Percentiles rank a stretch among this genome's conserved stretches.
Evolutionary conservation across 2,888 invertebrate species (phyloP).

Genomic region (Dusona sp.): DNA sequence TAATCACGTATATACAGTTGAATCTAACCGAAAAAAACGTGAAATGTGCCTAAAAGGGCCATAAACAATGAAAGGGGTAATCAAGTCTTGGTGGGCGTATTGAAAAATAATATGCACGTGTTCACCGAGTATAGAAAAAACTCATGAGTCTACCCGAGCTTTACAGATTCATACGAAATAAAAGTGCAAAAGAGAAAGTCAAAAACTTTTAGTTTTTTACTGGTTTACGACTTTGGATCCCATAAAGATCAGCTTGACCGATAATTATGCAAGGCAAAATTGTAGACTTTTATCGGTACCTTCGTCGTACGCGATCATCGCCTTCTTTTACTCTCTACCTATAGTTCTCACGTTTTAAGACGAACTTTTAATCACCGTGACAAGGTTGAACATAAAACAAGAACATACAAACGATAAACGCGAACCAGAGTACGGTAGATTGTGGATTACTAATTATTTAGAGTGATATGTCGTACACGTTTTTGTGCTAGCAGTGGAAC

Average conservation of each 20-base stretch:
- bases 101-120: slow-evolving; percentile 33
- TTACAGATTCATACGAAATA: slow-evolving; percentile 45
- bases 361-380: slow-evolving; percentile 71
- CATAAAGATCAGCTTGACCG: slow-evolving; percentile 78
- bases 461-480: slow-evolving; percentile 37
- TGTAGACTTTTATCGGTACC: slow-evolving; percentile 74
- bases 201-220: slow-evolving; percentile 72
- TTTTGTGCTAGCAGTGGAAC: slow-evolving; percentile 19
- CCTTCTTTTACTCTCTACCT: slow-evolving; percentile 65
- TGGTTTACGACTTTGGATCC: slow-evolving; percentile 75
- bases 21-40: slow-evolving; percentile 64
- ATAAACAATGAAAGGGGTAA: slow-evolving; percentile 43
- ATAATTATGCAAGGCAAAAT: slow-evolving; percentile 78
- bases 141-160: slow-evolving; percentile 48
- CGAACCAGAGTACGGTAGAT: slow-evolving; percentile 21
- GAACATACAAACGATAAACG: slow-evolving; percentile 33
- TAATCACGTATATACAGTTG: slow-evolving; percentile 69
- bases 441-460: slow-evolving; percentile 42
- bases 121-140: slow-evolving; percentile 17
- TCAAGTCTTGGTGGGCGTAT: slow-evolving; percentile 22
- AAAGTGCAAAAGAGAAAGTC: slow-evolving; percentile 53
- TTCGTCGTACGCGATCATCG: slow-evolving; percentile 57
- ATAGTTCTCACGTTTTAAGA: slow-evolving; percentile 50
- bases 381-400: slow-evolving; percentile 41
- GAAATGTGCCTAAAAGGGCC: slow-evolving; percentile 50